A percentile compares a stretch with the other conserved stretches of the same genome.
Evolutionary conservation across 2,888 invertebrate species (phyloP).

Genomic region (Lithophane ornitopus): DNA sequence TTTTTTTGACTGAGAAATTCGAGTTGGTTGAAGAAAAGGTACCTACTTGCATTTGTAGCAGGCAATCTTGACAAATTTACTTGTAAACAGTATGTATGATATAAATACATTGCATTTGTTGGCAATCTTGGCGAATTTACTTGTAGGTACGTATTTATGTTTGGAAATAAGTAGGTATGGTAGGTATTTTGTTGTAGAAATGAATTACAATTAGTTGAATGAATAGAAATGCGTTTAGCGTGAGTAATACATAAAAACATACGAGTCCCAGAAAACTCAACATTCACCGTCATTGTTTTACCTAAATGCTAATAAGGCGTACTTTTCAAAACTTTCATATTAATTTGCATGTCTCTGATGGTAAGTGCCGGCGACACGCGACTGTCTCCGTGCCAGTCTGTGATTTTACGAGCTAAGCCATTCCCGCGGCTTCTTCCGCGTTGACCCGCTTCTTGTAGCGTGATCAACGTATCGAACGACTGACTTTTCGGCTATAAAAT

Average conservation of each 20-base stretch:
- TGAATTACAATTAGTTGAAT: background rate
- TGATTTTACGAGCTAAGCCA: slow-evolving; percentile 61
- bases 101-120: background rate
- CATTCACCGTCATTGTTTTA: slow-evolving; percentile 22
- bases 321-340: slow-evolving; percentile 66
- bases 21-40: background rate
- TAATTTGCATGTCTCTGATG: slow-evolving; percentile 64
- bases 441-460: slow-evolving; percentile 64
- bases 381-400: slow-evolving; percentile 67
- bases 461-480: slow-evolving; percentile 47
- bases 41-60: background rate
- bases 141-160: background rate
- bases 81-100: no score
- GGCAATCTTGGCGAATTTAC: slow-evolving; percentile 1
- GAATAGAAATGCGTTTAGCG: slow-evolving; percentile 9
- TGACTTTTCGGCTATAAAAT: slow-evolving; percentile 55
- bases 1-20: background rate
- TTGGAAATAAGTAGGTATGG: background rate
- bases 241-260: slow-evolving; percentile 19
- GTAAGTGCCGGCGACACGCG: slow-evolving; percentile 63
- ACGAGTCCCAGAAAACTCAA: slow-evolving; percentile 7
- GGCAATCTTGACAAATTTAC: slow-evolving; percentile 1
- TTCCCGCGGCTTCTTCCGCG: slow-evolving; percentile 58
- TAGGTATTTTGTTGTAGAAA: background rate
- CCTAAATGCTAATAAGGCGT: slow-evolving; percentile 44